Conservation (phyloP, 1,140 invertebrate genomes). For the Zaprionus gabonicus region DNA sequence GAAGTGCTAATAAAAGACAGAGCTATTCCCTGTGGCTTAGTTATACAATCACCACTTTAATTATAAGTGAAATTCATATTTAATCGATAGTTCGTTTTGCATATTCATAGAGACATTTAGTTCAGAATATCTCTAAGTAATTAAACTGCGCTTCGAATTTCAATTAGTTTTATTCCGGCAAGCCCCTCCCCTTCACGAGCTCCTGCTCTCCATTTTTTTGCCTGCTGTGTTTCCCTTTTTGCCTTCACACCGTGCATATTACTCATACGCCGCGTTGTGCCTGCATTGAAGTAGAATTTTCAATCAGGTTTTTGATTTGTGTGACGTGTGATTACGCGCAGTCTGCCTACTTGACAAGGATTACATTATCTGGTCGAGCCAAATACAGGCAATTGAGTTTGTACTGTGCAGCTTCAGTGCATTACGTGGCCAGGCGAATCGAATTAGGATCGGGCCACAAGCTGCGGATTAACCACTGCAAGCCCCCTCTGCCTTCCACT, state of each 20-base stretch:
- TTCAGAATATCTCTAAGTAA: slow-evolving; percentile 40
- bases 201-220: background rate
- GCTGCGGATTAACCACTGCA: slow-evolving; percentile 24
- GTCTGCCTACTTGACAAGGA: background rate
- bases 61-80: slow-evolving; percentile 43
- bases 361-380: background rate
- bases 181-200: slow-evolving; percentile 8
- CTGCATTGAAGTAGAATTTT: slow-evolving; percentile 10
- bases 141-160: slow-evolving; percentile 43
- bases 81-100: slow-evolving; percentile 67
- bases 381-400: slow-evolving; percentile 45
- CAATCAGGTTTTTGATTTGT: slow-evolving; percentile 63
- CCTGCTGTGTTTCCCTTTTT: background rate
- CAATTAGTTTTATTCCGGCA: slow-evolving; percentile 45
- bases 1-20: background rate
- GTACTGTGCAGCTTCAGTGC: slow-evolving; percentile 22
- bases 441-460: slow-evolving; percentile 55
- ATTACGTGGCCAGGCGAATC: slow-evolving; percentile 61
- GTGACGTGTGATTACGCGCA: slow-evolving; percentile 7
- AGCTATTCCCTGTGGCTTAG: background rate
- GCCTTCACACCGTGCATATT: background rate
- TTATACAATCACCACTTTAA: background rate
- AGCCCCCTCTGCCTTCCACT: background rate
- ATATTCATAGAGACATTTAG: slow-evolving; percentile 39
- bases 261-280: slow-evolving; percentile 39